These are phyloP conservation scores for Dicycla oo DNA, from an alignment of 2,888 invertebrate species.

Conservation along the genomic window DNA sequence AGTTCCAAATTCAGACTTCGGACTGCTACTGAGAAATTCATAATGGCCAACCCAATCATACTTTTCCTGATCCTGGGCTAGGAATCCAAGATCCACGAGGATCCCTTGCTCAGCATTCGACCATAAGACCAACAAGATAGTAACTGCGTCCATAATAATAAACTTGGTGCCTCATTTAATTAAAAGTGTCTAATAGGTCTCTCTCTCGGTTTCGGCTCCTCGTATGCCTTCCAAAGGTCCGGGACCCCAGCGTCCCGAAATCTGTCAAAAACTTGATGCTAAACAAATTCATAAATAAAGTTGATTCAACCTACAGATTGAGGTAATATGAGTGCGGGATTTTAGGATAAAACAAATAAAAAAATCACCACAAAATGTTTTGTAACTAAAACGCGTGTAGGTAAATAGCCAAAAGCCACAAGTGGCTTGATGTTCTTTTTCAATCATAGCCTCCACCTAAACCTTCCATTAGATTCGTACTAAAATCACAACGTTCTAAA, in stretches of 20 bases:
- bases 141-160: background rate
- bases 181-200: too few relatives aligned
- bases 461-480: background rate
- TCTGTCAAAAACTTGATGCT: too few relatives aligned
- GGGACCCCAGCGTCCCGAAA: too few relatives aligned
- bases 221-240: too few relatives aligned
- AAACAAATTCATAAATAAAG: too few relatives aligned
- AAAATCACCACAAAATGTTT: background rate
- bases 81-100: background rate
- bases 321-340: background rate
- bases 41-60: background rate
- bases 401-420: too few relatives aligned
- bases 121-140: background rate
- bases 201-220: too few relatives aligned
- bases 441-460: background rate
- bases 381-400: background rate
- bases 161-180: too few relatives aligned
- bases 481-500: background rate
- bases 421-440: background rate
- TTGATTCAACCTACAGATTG: too few relatives aligned
- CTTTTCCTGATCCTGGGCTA: too few relatives aligned
- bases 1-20: too few relatives aligned
- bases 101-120: background rate
- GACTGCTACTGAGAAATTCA: background rate
- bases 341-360: background rate